Base-by-base conservation (phyloP, 2,113 vertebrate genomes). In the Patagioenas fasciata region DNA sequence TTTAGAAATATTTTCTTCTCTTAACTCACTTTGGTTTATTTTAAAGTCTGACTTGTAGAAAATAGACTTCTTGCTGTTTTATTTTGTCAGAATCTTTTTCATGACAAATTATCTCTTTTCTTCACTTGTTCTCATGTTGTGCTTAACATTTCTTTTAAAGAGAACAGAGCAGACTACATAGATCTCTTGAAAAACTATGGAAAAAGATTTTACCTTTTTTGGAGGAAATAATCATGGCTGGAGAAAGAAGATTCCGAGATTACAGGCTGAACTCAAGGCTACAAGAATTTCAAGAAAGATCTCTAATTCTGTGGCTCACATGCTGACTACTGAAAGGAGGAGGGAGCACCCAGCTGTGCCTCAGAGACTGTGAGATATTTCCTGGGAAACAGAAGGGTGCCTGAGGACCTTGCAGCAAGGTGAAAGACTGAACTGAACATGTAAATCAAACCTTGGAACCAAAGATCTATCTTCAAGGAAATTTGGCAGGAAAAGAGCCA, bases 41-140 rank as follows among this genome's bases (percentile, higher is more conserved):
- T 34, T 15, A 42, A 80, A 71, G 85, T 28, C 7, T 31, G 15
- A 62, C 11, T 15, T 23, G 3, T 4, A 84, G 53, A 56, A 77
- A 54, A 67, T 0, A 66, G 13, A 51, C 15, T 53, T 77, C 12
- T 48, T 71, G 44, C 11, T 5, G 21, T 48, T 61, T 0, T 3
- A 0, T 25, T 85, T 66, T 48, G 25, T 42, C 6, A 66, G 44
- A 26, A 2, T 3, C 85, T 73, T 65, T 56, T 66, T 78, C 23
- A 51, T 24, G 28, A 20, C 17, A 48, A 60, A 51, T 24, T 42
- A 2, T 8, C 9, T 62, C 2, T 20, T 69, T 84, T 40, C 3
- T 69, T 58, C 4, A 50, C 57, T 54, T 73, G 11, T 36, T 78
- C 44, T 70, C 18, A 47, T 18, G 19, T 15, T 65, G 5, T 11